Conservation (phyloP, 2,888 invertebrate genomes). For the Tuberolachnus salignus region DNA sequence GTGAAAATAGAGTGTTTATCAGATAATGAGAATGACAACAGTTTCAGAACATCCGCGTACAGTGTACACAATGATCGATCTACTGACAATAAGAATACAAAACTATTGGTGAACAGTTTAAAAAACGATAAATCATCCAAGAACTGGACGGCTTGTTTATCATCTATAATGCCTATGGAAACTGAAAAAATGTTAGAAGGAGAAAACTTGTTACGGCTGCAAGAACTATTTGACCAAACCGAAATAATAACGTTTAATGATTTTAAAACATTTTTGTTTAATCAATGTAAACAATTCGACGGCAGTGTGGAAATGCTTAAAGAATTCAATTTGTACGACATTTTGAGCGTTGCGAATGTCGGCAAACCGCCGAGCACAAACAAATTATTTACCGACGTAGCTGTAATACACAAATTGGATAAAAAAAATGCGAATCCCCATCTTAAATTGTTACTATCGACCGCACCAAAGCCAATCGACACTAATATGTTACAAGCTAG, state of each 20-base stretch:
- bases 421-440: constrained; percentile 36
- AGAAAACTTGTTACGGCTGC: constrained; percentile 33
- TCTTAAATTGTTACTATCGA: constrained; percentile 13
- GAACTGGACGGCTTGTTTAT: constrained; percentile 47
- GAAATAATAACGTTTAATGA: constrained; percentile 48
- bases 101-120: constrained; percentile 28
- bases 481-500: constrained; percentile 16
- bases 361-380: constrained; percentile 81
- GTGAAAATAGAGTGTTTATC: constrained; percentile 24
- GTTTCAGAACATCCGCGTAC: constrained; percentile 35
- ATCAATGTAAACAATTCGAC: constrained; percentile 46
- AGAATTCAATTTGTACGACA: constrained; percentile 76
- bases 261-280: constrained; percentile 34
- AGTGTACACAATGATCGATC: constrained; percentile 27
- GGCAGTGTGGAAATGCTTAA: constrained; percentile 62
- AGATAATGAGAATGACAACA: constrained; percentile 45
- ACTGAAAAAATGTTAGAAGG: constrained; percentile 50
- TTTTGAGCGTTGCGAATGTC: constrained; percentile 79
- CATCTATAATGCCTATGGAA: constrained; percentile 30
- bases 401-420: constrained; percentile 74
- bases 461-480: constrained; percentile 33
- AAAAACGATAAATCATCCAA: constrained; percentile 32
- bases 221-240: constrained; percentile 13
- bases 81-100: constrained; percentile 18
- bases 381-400: constrained; percentile 79